A percentile compares a stretch with the other conserved stretches of the same genome.
Evolutionary conservation across 2,888 invertebrate species (phyloP).

Genomic region (Hemithea aestivaria): DNA sequence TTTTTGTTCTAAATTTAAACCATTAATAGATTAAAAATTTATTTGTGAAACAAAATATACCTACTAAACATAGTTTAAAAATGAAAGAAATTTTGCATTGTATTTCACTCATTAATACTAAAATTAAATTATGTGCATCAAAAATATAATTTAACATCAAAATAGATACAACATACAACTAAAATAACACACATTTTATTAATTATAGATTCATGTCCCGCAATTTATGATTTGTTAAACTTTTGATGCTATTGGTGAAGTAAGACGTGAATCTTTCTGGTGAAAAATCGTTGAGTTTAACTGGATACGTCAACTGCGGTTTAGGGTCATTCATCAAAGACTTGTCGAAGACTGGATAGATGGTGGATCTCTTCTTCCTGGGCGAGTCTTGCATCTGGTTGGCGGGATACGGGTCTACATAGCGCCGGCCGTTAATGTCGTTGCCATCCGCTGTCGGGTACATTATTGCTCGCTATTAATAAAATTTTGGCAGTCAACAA

Average conservation of each 20-base stretch:
- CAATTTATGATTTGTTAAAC: slow-evolving; percentile 34
- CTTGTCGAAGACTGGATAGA: slow-evolving; percentile 52
- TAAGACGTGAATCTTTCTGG: slow-evolving; percentile 69
- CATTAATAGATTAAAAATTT: too few relatives aligned
- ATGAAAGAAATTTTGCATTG: too few relatives aligned
- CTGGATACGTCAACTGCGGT: slow-evolving; percentile 41
- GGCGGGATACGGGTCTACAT: slow-evolving; percentile 70
- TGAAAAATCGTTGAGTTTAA: slow-evolving; percentile 58
- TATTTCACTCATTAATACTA: too few relatives aligned
- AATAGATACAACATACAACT: slow-evolving; percentile 2
- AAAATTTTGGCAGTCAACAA: slow-evolving; percentile 44
- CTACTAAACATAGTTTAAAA: too few relatives aligned
- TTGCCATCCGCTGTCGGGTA: slow-evolving; percentile 74
- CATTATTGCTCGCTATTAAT: slow-evolving; percentile 63
- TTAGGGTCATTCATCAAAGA: slow-evolving; percentile 37
- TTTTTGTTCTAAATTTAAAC: too few relatives aligned
- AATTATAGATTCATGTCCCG: slow-evolving; percentile 34
- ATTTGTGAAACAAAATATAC: too few relatives aligned
- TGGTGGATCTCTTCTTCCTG: slow-evolving; percentile 62
- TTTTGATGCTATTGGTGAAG: slow-evolving; percentile 49
- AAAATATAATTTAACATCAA: slow-evolving; percentile 1
- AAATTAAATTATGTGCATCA: too few relatives aligned
- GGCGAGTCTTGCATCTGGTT: slow-evolving; percentile 70
- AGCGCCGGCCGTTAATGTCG: slow-evolving; percentile 66
- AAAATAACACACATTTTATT: slow-evolving; percentile 8